phyloP scores from a whole-genome alignment of 2,113 vertebrate genomes.

The Passer domesticus region DNA sequence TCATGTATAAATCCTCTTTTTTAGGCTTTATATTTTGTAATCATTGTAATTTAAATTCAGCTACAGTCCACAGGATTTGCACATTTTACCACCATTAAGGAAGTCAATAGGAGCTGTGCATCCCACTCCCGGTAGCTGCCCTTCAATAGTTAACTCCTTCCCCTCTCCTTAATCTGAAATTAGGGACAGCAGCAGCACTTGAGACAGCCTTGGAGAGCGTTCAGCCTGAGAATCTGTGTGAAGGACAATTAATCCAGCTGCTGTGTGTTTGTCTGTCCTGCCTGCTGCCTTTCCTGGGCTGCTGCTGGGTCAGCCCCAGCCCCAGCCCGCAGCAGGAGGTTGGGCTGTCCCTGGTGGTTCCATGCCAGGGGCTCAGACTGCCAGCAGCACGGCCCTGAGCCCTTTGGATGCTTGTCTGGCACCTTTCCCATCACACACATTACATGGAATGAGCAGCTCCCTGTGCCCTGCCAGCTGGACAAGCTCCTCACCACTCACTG shows the following conservation, averaged over 20 bases:
- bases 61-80: conserved; percentile 37
- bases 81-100: conserved; percentile 45
- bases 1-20: conserved; percentile 62
- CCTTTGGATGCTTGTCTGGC: neutral
- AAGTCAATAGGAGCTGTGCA: conserved; percentile 12
- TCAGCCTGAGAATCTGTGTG: neutral
- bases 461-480: neutral
- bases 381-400: neutral
- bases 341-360: neutral
- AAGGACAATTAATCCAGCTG: neutral
- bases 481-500: neutral
- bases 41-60: conserved; percentile 53
- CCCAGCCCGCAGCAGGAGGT: neutral
- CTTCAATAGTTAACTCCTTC: conserved; percentile 39
- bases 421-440: neutral
- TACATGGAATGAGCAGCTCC: accelerated
- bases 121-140: neutral
- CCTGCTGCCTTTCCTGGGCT: neutral
- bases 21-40: conserved; percentile 56
- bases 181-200: neutral
- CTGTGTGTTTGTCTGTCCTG: neutral
- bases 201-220: neutral
- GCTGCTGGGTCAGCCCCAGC: neutral
- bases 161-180: neutral
- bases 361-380: neutral